phyloP scores from a whole-genome alignment of 2,888 invertebrate species.

The Dolichomitus sp. region DNA sequence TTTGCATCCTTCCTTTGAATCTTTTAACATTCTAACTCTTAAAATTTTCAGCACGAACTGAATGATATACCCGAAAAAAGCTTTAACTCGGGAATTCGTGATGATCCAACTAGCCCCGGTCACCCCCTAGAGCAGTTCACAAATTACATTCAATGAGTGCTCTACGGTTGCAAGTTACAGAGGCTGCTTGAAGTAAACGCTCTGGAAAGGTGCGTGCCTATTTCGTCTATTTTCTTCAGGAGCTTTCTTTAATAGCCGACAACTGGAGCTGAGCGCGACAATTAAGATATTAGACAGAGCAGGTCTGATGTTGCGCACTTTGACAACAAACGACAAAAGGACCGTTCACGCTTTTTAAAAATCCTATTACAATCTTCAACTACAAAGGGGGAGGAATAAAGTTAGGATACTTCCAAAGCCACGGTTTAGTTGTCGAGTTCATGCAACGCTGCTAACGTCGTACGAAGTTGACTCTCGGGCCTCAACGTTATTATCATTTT shows the following conservation, averaged over 20 bases:
- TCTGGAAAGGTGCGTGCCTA: conserved; percentile 41
- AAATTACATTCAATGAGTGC: conserved; percentile 18
- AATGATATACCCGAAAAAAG: not conserved
- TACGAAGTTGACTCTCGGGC: conserved; percentile 13
- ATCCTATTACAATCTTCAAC: conserved; percentile 43
- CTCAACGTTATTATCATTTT: conserved; percentile 14
- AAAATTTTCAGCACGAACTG: no score
- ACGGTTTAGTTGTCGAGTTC: conserved; percentile 75
- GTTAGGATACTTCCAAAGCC: conserved; percentile 66
- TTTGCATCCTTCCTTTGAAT: no score
- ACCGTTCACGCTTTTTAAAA: conserved; percentile 82
- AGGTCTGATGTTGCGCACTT: conserved; percentile 54
- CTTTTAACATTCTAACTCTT: no score
- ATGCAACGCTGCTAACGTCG: conserved; percentile 68
- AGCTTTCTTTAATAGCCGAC: conserved; percentile 62
- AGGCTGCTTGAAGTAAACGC: conserved; percentile 77
- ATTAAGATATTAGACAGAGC: conserved; percentile 71
- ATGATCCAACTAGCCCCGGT: not conserved
- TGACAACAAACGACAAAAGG: conserved; percentile 26
- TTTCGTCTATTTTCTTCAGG: conserved; percentile 56
- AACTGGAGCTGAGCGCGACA: conserved; percentile 76
- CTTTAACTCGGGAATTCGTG: not conserved
- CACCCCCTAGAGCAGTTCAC: not conserved
- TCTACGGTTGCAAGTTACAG: conserved; percentile 46
- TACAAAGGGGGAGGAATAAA: conserved; percentile 72